Evolutionary conservation across 1,140 invertebrate genomes (phyloP).

Genomic region (Neotoxoptera formosana): DNA sequence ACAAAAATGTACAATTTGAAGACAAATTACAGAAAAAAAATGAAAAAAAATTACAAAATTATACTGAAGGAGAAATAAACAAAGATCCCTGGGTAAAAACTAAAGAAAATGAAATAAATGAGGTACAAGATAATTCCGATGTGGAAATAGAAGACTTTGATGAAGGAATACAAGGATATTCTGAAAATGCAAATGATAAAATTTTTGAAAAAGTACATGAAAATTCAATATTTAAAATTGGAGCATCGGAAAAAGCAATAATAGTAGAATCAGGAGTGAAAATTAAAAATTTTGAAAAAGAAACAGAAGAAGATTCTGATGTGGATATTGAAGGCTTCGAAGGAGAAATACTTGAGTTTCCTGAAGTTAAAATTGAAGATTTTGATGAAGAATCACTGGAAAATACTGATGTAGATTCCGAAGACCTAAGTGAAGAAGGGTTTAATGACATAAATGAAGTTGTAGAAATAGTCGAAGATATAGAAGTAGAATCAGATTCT

Average conservation of each 20-base stretch:
- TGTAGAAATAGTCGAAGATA: not conserved
- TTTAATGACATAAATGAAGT: not conserved
- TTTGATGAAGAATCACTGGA: not conserved
- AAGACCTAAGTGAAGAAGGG: not conserved
- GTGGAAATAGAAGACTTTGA: not conserved
- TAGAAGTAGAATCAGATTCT: not conserved
- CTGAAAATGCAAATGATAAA: not conserved
- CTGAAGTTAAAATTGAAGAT: not conserved
- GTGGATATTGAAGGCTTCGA: not conserved
- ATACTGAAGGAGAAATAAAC: not conserved
- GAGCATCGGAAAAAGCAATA: not conserved
- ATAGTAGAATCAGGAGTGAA: not conserved
- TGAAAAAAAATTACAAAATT: not conserved
- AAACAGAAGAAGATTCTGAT: not conserved
- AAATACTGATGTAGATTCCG: not conserved
- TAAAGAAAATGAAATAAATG: not conserved
- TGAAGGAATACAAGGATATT: not conserved
- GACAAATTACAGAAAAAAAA: not conserved
- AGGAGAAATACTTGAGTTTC: not conserved
- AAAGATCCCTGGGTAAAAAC: not conserved
- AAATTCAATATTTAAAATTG: not conserved
- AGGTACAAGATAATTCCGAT: not conserved
- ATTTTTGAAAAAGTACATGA: not conserved
- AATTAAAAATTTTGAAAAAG: not conserved
- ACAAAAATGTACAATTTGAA: not conserved